Evolutionary conservation across 1,140 invertebrate genomes (phyloP).

Genomic region (Phocides pigmalion): DNA sequence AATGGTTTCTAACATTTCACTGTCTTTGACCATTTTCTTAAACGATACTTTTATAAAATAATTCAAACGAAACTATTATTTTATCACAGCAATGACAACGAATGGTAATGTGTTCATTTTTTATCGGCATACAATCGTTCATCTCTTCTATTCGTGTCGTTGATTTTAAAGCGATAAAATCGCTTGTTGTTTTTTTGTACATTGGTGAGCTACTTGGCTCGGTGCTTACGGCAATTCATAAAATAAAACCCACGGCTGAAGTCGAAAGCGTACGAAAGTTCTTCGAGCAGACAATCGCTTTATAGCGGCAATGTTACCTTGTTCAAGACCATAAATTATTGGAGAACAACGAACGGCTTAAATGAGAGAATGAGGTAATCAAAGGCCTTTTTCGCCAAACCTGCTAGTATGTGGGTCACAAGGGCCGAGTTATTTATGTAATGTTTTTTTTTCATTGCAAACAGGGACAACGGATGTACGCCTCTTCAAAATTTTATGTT

Average conservation of each 20-base stretch:
- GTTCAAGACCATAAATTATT: conserved; percentile 13
- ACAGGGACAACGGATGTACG: conserved; percentile 26
- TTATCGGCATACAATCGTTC: neutral
- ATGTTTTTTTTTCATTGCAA: conserved; percentile 35
- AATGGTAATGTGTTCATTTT: neutral
- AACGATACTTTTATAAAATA: no score
- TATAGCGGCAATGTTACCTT: conserved; percentile 9
- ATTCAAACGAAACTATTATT: no score
- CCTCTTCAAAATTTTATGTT: conserved; percentile 34
- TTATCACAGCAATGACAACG: neutral
- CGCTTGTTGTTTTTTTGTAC: conserved; percentile 5
- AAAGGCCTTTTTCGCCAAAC: conserved; percentile 10
- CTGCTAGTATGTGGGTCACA: conserved; percentile 28
- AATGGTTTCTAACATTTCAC: no score
- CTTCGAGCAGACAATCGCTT: conserved; percentile 13
- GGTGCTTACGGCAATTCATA: conserved; percentile 1
- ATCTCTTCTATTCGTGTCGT: neutral
- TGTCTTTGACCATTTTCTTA: no score
- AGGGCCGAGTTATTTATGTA: conserved; percentile 33
- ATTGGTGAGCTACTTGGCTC: neutral
- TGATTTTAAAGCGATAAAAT: conserved; percentile 4
- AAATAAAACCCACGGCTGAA: conserved; percentile 11
- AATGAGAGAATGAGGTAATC: conserved; percentile 27
- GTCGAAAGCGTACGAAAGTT: conserved; percentile 28
- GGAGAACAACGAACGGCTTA: conserved; percentile 8